Percentiles rank a stretch among this genome's conserved stretches.
These are phyloP conservation scores for Seladonia tumulorum DNA, from an alignment of 2,888 invertebrate species.

Conservation along the genomic window DNA sequence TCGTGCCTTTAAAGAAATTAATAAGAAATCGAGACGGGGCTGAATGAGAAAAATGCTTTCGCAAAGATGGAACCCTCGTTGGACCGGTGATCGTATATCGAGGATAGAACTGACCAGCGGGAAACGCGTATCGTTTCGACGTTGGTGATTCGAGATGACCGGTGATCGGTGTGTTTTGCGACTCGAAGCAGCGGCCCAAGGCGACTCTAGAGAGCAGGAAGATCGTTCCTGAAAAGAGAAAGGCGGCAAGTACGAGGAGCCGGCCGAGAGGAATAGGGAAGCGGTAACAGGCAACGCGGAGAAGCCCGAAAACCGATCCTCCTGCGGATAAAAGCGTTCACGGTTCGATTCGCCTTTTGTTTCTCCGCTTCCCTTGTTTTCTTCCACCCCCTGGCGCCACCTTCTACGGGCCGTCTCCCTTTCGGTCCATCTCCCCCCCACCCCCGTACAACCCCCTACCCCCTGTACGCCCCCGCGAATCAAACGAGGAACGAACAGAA, in stretches of 20 bases:
- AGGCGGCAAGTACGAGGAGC: neutral
- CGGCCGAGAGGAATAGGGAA: conserved; percentile 6
- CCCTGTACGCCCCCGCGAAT: neutral
- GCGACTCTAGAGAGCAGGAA: neutral
- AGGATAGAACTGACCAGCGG: neutral
- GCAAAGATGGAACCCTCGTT: neutral
- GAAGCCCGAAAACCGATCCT: conserved; percentile 22
- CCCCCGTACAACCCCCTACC: neutral
- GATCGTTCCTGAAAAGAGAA: neutral
- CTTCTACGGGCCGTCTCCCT: conserved; percentile 11
- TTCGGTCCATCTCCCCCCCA: neutral
- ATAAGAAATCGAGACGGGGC: too few relatives aligned
- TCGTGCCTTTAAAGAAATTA: too few relatives aligned
- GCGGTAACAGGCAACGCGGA: conserved; percentile 21
- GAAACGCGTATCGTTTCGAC: neutral
- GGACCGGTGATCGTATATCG: neutral
- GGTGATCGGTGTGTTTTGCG: neutral
- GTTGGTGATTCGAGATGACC: neutral
- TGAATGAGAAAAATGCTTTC: too few relatives aligned
- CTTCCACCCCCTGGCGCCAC: conserved; percentile 8
- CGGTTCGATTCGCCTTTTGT: conserved; percentile 33
- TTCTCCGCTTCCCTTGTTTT: conserved; percentile 29
- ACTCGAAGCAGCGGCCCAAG: neutral
- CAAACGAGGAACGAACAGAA: neutral
- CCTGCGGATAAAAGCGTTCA: conserved; percentile 18